phyloP scores from a whole-genome alignment of 2,888 invertebrate species.

The Spisula solida region DNA sequence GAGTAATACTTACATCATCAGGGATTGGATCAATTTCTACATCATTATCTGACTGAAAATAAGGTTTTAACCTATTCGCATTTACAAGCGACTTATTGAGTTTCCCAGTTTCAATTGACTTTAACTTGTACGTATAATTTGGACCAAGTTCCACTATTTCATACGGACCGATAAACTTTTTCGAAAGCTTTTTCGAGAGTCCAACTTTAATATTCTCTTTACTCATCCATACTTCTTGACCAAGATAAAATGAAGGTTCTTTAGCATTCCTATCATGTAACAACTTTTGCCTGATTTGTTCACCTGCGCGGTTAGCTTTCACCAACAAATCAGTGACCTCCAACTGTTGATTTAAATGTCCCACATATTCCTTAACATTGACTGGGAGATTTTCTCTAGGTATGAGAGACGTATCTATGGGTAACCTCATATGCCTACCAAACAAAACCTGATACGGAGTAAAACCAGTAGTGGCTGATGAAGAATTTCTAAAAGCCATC shows the following conservation, averaged over 20 bases:
- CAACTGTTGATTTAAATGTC: neutral
- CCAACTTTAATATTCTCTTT: too few species aligned
- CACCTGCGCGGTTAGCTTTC: neutral
- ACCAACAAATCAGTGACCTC: neutral
- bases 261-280: neutral
- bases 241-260: too few species aligned
- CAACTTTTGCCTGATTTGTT: neutral
- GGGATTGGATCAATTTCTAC: too few species aligned
- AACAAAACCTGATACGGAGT: neutral
- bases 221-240: neutral
- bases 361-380: neutral
- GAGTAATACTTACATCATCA: too few species aligned
- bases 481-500: neutral
- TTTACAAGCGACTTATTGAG: slow-evolving; percentile 14
- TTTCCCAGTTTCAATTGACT: too few species aligned
- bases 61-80: slow-evolving; percentile 5
- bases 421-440: neutral
- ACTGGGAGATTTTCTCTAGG: neutral
- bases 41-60: too few species aligned
- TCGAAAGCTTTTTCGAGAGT: neutral
- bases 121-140: neutral
- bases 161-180: neutral
- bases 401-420: neutral
- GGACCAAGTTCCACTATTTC: slow-evolving; percentile 1
- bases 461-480: neutral